These are phyloP conservation scores for Bombus impatiens DNA, from an alignment of 1,140 invertebrate species.

Conservation along the genomic window DNA sequence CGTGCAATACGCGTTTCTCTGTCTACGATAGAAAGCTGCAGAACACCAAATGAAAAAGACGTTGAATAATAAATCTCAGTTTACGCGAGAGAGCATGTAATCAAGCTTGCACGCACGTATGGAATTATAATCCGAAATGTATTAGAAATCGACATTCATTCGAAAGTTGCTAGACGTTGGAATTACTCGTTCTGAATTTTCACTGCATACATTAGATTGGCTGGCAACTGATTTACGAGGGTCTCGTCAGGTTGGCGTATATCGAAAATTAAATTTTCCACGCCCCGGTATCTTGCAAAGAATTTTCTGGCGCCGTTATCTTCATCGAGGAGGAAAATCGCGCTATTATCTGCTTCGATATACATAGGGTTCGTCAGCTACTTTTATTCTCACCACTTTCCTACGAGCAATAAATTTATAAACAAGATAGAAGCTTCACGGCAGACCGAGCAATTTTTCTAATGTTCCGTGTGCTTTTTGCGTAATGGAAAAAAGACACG, in stretches of 20 bases:
- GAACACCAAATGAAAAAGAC: too few species aligned
- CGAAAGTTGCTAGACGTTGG: not conserved
- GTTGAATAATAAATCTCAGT: too few species aligned
- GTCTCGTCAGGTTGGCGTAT: not conserved
- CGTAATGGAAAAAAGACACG: too few species aligned
- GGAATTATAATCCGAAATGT: too few species aligned
- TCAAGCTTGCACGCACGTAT: too few species aligned
- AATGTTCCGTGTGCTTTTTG: not conserved
- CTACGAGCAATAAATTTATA: not conserved
- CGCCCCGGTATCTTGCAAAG: not conserved
- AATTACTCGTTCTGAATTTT: not conserved
- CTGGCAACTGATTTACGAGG: not conserved
- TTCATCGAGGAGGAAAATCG: not conserved
- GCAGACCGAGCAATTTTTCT: not conserved
- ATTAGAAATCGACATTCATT: not conserved
- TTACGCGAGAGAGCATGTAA: too few species aligned
- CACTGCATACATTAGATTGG: not conserved
- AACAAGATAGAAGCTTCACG: not conserved
- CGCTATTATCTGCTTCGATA: not conserved
- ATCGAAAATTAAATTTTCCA: conserved; percentile 16
- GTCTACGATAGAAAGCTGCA: too few species aligned
- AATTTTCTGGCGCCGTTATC: not conserved
- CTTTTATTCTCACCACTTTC: not conserved
- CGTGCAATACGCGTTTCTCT: too few species aligned
- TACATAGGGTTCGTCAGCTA: not conserved